Evolutionary conservation across 2,113 vertebrate species (phyloP).

Genomic region (Entomyzon cyanotis): DNA sequence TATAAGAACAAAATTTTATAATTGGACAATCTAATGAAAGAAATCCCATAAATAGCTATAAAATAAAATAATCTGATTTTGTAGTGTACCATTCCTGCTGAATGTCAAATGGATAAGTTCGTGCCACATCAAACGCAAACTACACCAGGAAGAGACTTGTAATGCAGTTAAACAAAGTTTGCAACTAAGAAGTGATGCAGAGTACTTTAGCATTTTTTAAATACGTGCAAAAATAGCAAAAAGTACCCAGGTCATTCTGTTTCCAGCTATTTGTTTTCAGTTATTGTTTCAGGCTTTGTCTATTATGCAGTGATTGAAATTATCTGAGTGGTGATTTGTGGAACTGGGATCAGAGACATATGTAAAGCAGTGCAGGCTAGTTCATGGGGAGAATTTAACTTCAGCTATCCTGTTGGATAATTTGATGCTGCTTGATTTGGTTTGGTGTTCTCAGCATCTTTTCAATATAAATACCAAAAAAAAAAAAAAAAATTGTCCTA

Average conservation of each 20-base stretch:
- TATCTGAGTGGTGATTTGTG: neutral
- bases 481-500: neutral
- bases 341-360: neutral
- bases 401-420: neutral
- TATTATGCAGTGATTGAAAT: neutral
- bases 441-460: neutral
- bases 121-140: neutral
- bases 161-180: neutral
- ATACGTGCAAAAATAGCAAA: neutral
- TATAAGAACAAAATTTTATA: neutral
- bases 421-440: neutral
- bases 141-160: neutral
- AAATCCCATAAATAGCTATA: neutral
- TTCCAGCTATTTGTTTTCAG: neutral
- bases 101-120: rapidly evolving
- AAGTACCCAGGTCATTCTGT: neutral
- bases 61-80: neutral
- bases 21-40: neutral
- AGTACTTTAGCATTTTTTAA: neutral
- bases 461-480: neutral
- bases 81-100: neutral
- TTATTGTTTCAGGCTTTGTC: neutral
- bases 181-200: neutral
- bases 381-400: neutral
- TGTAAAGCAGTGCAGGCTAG: neutral